Evolutionary conservation across 1,140 invertebrate species (phyloP), one percentile per base, ranked within the genome.

Genomic region (Trichonephila clavipes): DNA sequence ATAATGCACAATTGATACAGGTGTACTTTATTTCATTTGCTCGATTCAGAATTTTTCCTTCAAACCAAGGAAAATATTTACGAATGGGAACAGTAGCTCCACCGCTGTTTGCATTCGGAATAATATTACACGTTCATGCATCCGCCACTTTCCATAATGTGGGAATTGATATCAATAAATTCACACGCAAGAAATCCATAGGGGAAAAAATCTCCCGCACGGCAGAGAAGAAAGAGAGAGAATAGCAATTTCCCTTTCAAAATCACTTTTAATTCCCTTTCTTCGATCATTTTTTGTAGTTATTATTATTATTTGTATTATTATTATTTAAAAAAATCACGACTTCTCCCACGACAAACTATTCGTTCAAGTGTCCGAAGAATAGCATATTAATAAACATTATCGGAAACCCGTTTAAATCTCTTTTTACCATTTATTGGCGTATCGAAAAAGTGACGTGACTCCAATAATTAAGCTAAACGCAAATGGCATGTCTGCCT

Each of bases 401-500:
- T 90, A 90, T 90, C 66, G 88, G 88, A 90, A 90, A 90, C 72
- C 88, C 88, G 88, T 82, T 90, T 90, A 90, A 77, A 72, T 28
- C 61, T 51, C 51, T 34, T 59, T 28, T 90, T 90, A 61, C 51
- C 88, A 90, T 81, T 90, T 90, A 90, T 90, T 69, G 88, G 88
- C n/a, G 66, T 90, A 61, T 61, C 58, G 69, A 28, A 28, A 62
- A 62, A 81, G 34, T 81, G 59, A 21, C 88, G 88, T 90, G 88
- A 81, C 88, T 8, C 21, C 24, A 62, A 40, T 90, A 90, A 90
- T 90, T 90, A 90, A 44, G 24, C n/a, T 18, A 81, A 77, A 90
- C 88, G 88, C 69, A 61, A 58, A 72, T 21, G 28, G 44, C 51
- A 58, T 90, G 72, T 69, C 72, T 81, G 72, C 34, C 69, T 81